Evolutionary conservation across 2,113 vertebrate species (phyloP).

Genomic region (Poeciliopsis retropinna): DNA sequence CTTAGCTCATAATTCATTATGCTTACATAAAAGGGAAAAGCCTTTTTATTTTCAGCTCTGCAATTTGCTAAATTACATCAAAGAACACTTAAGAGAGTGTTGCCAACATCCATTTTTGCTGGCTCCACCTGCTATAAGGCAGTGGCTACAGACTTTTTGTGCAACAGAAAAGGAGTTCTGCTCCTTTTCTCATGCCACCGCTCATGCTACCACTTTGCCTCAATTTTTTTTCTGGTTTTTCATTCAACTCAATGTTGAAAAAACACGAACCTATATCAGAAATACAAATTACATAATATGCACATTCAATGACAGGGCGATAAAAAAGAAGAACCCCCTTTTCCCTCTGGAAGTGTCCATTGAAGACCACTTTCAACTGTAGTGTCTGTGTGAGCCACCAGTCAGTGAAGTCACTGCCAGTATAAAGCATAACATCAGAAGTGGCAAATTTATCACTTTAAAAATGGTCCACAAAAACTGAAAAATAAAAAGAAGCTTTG

Average conservation of each 20-base stretch:
- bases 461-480: not conserved
- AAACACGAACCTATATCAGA: not conserved
- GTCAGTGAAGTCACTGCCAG: not conserved
- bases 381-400: not conserved
- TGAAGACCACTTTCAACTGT: not conserved
- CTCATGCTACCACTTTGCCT: not conserved
- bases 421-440: not conserved
- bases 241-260: constrained; percentile 5
- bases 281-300: not conserved
- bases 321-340: not conserved
- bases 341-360: not conserved
- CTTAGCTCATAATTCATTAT: not conserved
- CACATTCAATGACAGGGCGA: constrained; percentile 13
- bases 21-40: not conserved
- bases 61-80: constrained; percentile 1
- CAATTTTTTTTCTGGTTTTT: not conserved
- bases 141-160: not conserved
- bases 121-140: not conserved
- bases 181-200: not conserved
- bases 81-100: not conserved
- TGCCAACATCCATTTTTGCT: too few relatives aligned
- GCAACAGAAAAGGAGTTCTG: too few relatives aligned
- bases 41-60: not conserved
- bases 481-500: not conserved
- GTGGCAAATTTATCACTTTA: not conserved